These are phyloP conservation scores for Neoaliturus tenellus DNA, from an alignment of 2,888 invertebrate species.

Conservation along the genomic window DNA sequence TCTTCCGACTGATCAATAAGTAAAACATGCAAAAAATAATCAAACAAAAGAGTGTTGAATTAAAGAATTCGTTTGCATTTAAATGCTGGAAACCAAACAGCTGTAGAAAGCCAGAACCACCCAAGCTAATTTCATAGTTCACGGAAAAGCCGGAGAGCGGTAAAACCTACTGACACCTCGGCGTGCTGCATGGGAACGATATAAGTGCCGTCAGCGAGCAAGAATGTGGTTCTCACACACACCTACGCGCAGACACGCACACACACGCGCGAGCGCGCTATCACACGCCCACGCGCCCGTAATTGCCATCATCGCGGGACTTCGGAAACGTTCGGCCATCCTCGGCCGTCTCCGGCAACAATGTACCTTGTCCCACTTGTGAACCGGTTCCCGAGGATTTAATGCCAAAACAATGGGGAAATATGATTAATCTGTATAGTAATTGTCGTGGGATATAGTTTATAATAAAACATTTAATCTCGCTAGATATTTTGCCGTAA, in stretches of 20 bases:
- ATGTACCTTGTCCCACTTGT: slow-evolving; percentile 12
- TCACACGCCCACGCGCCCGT: slow-evolving; percentile 31
- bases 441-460: no score
- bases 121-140: background rate
- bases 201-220: slow-evolving; percentile 27
- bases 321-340: background rate
- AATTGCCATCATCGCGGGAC: slow-evolving; percentile 26
- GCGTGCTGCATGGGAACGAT: slow-evolving; percentile 24
- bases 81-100: background rate
- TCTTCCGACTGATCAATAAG: no score
- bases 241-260: background rate
- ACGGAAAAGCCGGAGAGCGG: background rate
- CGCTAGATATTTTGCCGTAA: no score
- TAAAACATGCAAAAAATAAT: no score
- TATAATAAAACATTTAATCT: no score
- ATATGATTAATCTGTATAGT: no score
- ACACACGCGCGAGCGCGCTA: background rate
- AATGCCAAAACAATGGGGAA: slow-evolving; percentile 11
- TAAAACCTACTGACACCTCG: slow-evolving; percentile 5
- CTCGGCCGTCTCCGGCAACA: background rate
- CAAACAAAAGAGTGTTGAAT: no score
- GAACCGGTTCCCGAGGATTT: background rate
- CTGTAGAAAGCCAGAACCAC: background rate
- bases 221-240: slow-evolving; percentile 45
- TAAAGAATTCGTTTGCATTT: no score